These are phyloP conservation scores for Drosophila pallidifrons DNA, from an alignment of 1,140 invertebrate species.

Conservation along the genomic window DNA sequence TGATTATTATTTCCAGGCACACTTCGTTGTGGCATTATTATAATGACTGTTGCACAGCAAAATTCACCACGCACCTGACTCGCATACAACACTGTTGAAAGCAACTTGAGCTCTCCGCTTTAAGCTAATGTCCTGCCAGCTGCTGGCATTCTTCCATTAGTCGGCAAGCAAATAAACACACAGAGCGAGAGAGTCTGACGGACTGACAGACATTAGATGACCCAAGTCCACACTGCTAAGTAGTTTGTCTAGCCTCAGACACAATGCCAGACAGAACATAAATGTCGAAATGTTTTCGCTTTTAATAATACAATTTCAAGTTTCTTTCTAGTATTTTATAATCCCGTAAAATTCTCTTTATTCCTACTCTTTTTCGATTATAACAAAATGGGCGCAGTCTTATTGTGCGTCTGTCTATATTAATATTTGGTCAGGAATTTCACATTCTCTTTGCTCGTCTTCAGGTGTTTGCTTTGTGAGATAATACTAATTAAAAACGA, in stretches of 20 bases:
- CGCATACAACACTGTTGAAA: conserved; percentile 62
- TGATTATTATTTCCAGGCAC: conserved; percentile 84
- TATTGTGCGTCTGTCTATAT: not conserved
- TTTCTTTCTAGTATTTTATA: not conserved
- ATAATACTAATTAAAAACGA: conserved; percentile 54
- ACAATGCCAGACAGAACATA: conserved; percentile 38
- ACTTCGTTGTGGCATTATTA: conserved; percentile 84
- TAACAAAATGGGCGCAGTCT: not conserved
- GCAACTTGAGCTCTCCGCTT: conserved; percentile 24
- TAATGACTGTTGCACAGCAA: conserved; percentile 83
- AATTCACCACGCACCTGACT: conserved; percentile 83
- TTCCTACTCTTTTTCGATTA: not conserved
- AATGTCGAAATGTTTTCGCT: conserved; percentile 51
- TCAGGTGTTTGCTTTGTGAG: conserved; percentile 3
- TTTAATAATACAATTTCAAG: conserved; percentile 51
- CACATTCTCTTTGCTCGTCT: not conserved
- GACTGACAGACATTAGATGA: conserved; percentile 3
- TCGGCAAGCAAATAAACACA: conserved; percentile 36
- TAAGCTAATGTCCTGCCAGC: conserved; percentile 72
- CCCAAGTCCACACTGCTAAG: conserved; percentile 16
- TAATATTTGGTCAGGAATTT: not conserved
- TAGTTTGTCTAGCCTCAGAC: conserved; percentile 33
- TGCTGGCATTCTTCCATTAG: conserved; percentile 71
- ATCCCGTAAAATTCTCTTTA: not conserved
- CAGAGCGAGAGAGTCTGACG: not conserved